Evolutionary conservation across 2,797 vertebrate genomes (phyloP).

Genomic region (Cercopithecus petaurista): DNA sequence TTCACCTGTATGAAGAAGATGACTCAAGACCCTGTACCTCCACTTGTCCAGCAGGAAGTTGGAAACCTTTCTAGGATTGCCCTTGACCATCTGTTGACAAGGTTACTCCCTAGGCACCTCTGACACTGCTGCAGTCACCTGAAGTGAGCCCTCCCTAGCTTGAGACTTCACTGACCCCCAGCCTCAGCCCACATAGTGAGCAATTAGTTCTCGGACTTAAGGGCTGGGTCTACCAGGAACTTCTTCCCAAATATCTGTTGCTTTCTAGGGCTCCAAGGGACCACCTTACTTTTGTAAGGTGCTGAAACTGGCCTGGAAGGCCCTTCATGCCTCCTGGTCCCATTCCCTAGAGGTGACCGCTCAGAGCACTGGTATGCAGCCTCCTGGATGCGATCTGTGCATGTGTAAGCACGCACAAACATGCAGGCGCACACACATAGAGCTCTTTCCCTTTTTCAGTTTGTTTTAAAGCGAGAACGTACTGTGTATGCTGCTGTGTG

Average conservation of each 20-base stretch:
- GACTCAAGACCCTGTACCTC: neutral
- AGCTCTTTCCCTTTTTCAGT: neutral
- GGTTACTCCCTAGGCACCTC: neutral
- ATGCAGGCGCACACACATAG: rapidly evolving
- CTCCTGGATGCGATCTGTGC: neutral
- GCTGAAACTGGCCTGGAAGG: neutral
- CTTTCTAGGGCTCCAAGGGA: neutral
- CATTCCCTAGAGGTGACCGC: neutral
- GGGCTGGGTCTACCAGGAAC: neutral
- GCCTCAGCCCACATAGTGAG: neutral
- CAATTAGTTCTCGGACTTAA: neutral
- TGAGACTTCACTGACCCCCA: neutral
- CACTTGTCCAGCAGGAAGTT: neutral
- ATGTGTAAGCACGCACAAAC: rapidly evolving
- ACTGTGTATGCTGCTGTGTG: rapidly evolving
- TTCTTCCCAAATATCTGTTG: neutral
- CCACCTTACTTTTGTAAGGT: neutral
- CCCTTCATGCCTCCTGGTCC: neutral
- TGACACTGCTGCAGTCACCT: neutral
- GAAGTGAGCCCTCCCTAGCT: neutral
- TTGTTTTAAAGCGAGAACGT: neutral
- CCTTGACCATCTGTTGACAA: neutral
- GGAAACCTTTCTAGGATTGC: neutral
- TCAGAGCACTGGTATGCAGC: neutral
- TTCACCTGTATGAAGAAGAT: neutral